Evolutionary conservation across 2,113 vertebrate species (phyloP), one percentile per base, ranked within the genome.

Genomic region (Panurus biarmicus): DNA sequence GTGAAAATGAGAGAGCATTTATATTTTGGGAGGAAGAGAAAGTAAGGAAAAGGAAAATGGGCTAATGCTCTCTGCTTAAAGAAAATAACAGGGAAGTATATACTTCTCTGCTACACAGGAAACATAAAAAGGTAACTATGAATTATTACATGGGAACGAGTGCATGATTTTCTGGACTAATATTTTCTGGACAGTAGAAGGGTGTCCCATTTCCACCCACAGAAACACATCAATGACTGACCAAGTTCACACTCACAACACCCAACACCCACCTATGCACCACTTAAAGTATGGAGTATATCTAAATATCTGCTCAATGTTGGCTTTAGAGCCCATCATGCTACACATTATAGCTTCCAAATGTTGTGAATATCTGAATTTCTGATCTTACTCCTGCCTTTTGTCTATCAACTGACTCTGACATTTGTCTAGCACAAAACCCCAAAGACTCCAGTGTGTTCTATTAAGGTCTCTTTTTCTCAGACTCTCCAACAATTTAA

Each of bases 1-100:
- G 61, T 40, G 45, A 84, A 80, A 94, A 74, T 73, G 40, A 90
- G 58, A 73, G 22, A 54, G 9, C 17, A 75, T 89, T 90, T 90
- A 35, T 73, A 48, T 88, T 90, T 60, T 31, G 44, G 38, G 31
- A 95, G 28, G 56, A 83, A 74, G n/a, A 56, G 42, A 83, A 87
- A 54, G 23, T 7, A 64, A 87, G 28, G 45, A 62, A 57, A 82
- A 69, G 12, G 26, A 47, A 82, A 77, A 93, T 40, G 4, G 17
- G 16, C 20, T 57, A 90, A 92, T 87, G 11, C 1, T 4, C 2
- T n/a, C 29, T 76, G 44, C 31, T 71, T 15, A 44, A 20, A 70
- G 23, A 76, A 83, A 85, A 79, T 58, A 58, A n/a, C 11, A 73
- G 61, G 62, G 54, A 89, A 87, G 3, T 4, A 1, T 57, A 47